Base-by-base conservation (phyloP, 2,797 vertebrate genomes). In the Psittacula echo region DNA sequence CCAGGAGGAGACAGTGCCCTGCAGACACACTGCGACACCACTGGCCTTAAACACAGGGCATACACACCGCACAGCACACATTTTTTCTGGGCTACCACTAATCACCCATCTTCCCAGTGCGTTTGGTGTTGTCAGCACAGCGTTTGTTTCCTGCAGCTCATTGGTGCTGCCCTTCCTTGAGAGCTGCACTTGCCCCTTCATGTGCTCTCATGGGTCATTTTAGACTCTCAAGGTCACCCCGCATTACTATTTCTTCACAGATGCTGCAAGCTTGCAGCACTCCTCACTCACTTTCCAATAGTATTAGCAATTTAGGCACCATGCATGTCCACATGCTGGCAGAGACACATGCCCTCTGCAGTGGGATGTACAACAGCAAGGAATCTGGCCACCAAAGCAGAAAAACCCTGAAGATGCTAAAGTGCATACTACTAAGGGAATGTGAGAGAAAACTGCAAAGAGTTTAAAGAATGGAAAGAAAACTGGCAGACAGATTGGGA, bases 251-350 rank as follows among this genome's bases (percentile, higher is more conserved):
- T 54, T 7, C 23, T 71, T 66, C 23, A 21, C 4, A 10, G 37
- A 23, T 10, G 4, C 24, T 77, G 60, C 41, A 50, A 50, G 14
- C 34, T 66, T 85, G 42, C 65, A 85, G 34, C 5, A 77, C 5
- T 11, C 17, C 45, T 15, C n/a, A 1, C 15, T 77, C 11, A 21
- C 47, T 48, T 56, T 67, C 53, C 42, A 77, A 27, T 5, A 22
- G 3, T 32, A 11, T 30, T 81, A 42, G 53, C 18, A 61, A 89
- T 37, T 18, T 32, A 66, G 23, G 45, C 21, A 76, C 13, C 6
- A 0, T 9, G 14, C 1, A 1, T 21, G 37, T 41, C 20, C 29
- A 13, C 19, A 51, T 0, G 0, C 32, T 37, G n/a, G 34, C 18
- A 54, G 60, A 72, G 48, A 41, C 1, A 1, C 1, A 8, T 61